Evolutionary conservation across 37 sponge, comb jelly and placozoan species (phyloP), one percentile per base, ranked within the genome.

Genomic region (Halichondria panicea): DNA sequence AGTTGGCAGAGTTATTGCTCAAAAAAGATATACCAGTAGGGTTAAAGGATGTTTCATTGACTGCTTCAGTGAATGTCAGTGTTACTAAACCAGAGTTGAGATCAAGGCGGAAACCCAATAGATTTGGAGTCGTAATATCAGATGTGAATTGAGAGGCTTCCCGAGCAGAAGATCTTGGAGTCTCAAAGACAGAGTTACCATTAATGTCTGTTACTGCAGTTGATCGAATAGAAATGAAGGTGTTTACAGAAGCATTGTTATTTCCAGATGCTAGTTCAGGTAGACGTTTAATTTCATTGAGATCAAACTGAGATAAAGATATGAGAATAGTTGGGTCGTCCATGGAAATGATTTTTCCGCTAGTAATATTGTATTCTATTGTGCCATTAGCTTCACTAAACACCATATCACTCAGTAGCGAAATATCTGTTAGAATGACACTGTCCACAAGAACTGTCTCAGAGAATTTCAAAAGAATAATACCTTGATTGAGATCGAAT

Each of bases 41-140:
- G 44, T 76, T 53, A 11, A 93, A 71, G 50, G 93, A 66, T n/a
- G 78, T 55, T 43, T 55, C 70, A 53, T 93, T 80, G 28, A 88
- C 83, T 7, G 93, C 90, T 78, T 93, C 93, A 64, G 84, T 57
- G 76, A 93, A 93, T 9, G 77, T 85, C 9, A 93, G 69, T 3
- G 83, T 85, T 24, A 93, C 48, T 4, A 74, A 12, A 7, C 90
- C 89, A 64, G 56, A 46, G 71, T 93, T 76, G n/a, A 93, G 76
- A 60, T 93, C 89, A 44, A 93, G 78, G 21, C 43, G 19, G 66
- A 89, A 93, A 5, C 72, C 70, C 8, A 34, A 8, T 33, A 95
- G 81, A 2, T 66, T 35, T 13, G 93, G 93, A 40, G 27, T 79
- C 3, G 88, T 89, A 24, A 61, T 67, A 42, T 95, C 96, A 43